These are phyloP conservation scores for Nothoprocta pentlandii DNA, from an alignment of 2,113 vertebrate species.

Conservation along the genomic window DNA sequence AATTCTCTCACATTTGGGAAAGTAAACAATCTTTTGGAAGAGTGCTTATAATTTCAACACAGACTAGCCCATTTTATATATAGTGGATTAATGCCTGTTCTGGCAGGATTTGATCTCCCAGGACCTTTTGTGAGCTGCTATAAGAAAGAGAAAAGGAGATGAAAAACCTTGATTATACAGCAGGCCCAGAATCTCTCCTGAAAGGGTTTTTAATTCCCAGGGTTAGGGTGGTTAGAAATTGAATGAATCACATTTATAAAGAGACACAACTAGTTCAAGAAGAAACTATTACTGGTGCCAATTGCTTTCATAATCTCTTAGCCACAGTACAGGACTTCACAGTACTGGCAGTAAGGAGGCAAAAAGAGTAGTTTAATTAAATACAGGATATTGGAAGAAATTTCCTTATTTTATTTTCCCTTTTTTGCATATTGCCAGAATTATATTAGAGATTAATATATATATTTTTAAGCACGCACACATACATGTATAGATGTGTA, in stretches of 20 bases:
- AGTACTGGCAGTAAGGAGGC: not conserved
- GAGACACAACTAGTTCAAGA: slow-evolving; percentile 3
- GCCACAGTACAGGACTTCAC: not conserved
- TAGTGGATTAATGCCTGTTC: slow-evolving; percentile 49
- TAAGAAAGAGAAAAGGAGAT: not conserved
- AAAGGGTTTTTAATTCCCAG: slow-evolving; percentile 29
- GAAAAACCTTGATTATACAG: slow-evolving; percentile 1
- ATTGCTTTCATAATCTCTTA: slow-evolving; percentile 29
- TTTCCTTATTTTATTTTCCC: not conserved
- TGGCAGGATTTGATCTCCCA: slow-evolving; percentile 54
- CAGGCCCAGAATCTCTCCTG: not conserved
- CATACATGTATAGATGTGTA: not conserved
- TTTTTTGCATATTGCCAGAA: not conserved
- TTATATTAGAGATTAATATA: not conserved
- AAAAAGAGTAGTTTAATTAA: slow-evolving; percentile 1
- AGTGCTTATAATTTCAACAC: not conserved
- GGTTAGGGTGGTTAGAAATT: not conserved
- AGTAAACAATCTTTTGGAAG: slow-evolving; percentile 47
- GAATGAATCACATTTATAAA: slow-evolving; percentile 24
- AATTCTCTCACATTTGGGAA: slow-evolving; percentile 29
- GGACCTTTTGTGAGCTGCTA: slow-evolving; percentile 19
- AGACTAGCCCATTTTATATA: slow-evolving; percentile 30
- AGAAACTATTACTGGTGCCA: slow-evolving; percentile 2
- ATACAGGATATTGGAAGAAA: not conserved
- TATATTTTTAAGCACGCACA: not conserved